Evolutionary conservation across 2,113 vertebrate species (phyloP), one percentile per base, ranked within the genome.

Genomic region (Petrocephalus zakoni): DNA sequence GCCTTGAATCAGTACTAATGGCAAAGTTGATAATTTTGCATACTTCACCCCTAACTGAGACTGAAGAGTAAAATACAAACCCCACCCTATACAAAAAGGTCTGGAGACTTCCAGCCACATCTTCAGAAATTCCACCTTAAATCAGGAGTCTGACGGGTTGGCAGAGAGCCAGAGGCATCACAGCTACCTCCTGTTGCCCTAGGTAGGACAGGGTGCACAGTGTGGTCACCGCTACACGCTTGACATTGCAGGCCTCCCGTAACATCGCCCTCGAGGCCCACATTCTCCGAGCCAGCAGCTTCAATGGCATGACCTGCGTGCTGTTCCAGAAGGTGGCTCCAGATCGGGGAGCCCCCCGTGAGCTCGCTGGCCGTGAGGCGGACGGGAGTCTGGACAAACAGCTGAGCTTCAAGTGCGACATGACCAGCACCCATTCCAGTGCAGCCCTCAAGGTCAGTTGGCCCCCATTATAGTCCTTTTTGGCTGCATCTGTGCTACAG

Each of bases 191-290:
- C 4, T 1, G 46, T 85, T 22, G 25, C n/a, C 51, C 4, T 2
- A 85, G 51, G 55, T 58, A 58, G 29, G 7, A 17, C 37, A 6
- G 17, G 52, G 52, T 42, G 34, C 21, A 21, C 55, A 19, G 34
- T 51, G 49, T 75, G 64, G 47, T 75, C 49, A 81, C 19, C 52
- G 85, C 85, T 56, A 51, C 5, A 2, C 37, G 22, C 92, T 87
- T 93, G 55, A 42, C 93, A 93, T 61, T 47, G 37, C 93, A 99
- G 98, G 97, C 96, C 88, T 99, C 98, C 58, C 97, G 96, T 92
- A 99, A 99, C 92, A 98, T 99, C 51, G 98, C 98, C 15, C 94
- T 99, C 92, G 98, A 99, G 93, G 97, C 97, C 21, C 98, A 98
- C 34, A 92, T 96, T 82, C 96, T 99, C 93, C 96, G 97, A 91